phyloP scores from a whole-genome alignment of 2,797 vertebrate species.

The Sitta carolinensis region DNA sequence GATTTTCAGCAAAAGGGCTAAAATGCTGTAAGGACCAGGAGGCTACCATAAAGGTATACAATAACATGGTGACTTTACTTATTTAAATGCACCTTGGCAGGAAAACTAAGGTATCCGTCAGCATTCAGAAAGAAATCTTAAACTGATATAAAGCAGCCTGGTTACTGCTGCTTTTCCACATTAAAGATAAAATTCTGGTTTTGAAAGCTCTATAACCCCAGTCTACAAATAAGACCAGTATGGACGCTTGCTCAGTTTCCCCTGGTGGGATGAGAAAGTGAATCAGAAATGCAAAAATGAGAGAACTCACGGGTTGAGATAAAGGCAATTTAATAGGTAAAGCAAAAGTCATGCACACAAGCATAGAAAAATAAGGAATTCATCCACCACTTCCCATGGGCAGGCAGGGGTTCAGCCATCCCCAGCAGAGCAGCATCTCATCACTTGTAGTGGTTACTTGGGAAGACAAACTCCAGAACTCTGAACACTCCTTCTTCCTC shows the following conservation, averaged over 20 bases:
- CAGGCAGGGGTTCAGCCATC: background rate
- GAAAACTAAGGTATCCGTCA: background rate
- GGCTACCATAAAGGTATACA: background rate
- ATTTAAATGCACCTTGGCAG: background rate
- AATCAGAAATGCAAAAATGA: background rate
- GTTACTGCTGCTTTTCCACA: background rate
- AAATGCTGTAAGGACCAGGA: background rate
- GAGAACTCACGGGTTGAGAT: background rate
- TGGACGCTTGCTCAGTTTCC: accelerated
- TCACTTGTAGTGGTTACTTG: accelerated
- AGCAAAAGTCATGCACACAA: accelerated
- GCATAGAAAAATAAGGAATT: background rate
- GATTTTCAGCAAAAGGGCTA: background rate
- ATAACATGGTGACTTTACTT: background rate
- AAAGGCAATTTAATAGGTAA: background rate
- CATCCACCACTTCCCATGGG: accelerated
- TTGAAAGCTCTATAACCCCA: background rate
- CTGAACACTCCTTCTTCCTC: accelerated
- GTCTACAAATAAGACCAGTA: accelerated
- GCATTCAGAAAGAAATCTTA: background rate
- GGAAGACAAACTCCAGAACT: background rate
- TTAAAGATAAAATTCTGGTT: background rate
- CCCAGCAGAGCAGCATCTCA: background rate
- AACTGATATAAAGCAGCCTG: background rate
- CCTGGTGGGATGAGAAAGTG: background rate